Evolutionary conservation across 2,797 vertebrate genomes (phyloP).

Genomic region (Falco columbarius): DNA sequence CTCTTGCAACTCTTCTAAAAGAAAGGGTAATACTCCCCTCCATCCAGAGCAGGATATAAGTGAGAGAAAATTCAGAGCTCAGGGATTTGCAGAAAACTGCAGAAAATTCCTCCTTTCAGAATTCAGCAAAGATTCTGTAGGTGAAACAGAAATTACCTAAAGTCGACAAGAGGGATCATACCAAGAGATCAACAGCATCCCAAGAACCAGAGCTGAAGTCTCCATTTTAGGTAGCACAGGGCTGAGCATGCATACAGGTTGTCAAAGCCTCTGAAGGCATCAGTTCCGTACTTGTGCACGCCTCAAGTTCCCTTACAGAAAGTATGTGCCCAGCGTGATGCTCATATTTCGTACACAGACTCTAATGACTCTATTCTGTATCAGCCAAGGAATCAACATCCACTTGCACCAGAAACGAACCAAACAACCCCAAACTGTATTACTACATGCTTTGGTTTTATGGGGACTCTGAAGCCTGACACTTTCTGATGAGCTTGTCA

Average conservation of each 20-base stretch:
- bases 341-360: background rate
- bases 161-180: background rate
- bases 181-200: background rate
- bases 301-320: background rate
- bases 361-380: background rate
- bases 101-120: background rate
- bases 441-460: background rate
- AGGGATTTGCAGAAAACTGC: background rate
- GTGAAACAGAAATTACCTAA: background rate
- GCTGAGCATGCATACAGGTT: background rate
- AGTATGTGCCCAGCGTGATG: fast-evolving
- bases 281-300: background rate
- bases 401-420: background rate
- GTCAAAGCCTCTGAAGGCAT: background rate
- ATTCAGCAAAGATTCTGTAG: background rate
- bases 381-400: background rate
- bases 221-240: background rate
- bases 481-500: background rate
- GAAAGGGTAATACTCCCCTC: background rate
- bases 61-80: background rate
- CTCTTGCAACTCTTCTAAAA: background rate
- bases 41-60: background rate
- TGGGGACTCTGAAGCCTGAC: background rate
- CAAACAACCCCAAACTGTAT: background rate
- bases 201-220: background rate